Percentiles rank a stretch among this genome's conserved stretches.
Conservation (phyloP, 1,140 invertebrate species). For the Cydia pomonella region DNA sequence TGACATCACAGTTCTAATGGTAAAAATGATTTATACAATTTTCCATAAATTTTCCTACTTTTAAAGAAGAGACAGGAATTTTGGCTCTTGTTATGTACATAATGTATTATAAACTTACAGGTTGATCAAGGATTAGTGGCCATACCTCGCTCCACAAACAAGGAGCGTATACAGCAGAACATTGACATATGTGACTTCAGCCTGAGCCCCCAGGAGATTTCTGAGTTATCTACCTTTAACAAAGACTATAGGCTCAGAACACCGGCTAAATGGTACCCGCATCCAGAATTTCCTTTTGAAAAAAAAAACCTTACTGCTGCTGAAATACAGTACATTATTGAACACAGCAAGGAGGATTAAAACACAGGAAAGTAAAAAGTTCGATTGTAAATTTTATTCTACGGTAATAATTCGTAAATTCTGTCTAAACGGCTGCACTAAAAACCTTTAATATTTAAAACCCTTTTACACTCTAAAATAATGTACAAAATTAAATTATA, state of each 20-base stretch:
- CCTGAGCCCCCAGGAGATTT: slow-evolving; percentile 57
- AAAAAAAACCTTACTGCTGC: slow-evolving; percentile 58
- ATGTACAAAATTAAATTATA: background rate
- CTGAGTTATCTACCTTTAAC: slow-evolving; percentile 61
- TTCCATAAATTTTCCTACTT: too few species aligned
- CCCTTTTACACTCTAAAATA: background rate
- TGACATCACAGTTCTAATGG: too few species aligned
- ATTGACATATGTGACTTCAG: slow-evolving; percentile 64
- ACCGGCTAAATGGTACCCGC: slow-evolving; percentile 65
- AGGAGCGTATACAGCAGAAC: slow-evolving; percentile 61
- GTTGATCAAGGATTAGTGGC: slow-evolving; percentile 60
- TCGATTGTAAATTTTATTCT: background rate
- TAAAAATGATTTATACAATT: too few species aligned
- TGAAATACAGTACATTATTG: slow-evolving; percentile 61
- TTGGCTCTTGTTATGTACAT: background rate
- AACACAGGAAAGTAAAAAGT: slow-evolving; percentile 24
- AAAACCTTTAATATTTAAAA: too few species aligned
- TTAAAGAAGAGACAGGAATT: too few species aligned
- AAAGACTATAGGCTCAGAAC: slow-evolving; percentile 65
- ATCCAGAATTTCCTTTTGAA: slow-evolving; percentile 68
- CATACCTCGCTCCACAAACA: slow-evolving; percentile 65
- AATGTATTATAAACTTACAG: slow-evolving; percentile 45
- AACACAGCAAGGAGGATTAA: slow-evolving; percentile 59
- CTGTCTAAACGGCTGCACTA: background rate
- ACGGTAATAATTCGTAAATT: background rate